A percentile compares a stretch with the other conserved stretches of the same genome.
Evolutionary conservation across 2,797 vertebrate genomes (phyloP).

Genomic region (Diceros bicornis): DNA sequence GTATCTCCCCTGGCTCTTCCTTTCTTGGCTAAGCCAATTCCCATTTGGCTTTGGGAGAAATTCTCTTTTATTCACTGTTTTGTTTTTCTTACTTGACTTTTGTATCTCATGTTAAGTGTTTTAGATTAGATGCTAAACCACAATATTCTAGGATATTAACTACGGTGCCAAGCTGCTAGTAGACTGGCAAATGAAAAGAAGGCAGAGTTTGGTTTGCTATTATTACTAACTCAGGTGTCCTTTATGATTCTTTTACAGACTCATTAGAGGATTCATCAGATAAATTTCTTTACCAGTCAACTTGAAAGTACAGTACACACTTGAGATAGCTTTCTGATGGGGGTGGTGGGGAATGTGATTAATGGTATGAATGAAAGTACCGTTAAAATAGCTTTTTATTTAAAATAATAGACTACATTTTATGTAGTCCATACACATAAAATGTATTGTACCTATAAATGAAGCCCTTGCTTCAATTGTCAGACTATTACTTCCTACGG

Average conservation of each 20-base stretch:
- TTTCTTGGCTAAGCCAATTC: slow-evolving; percentile 1
- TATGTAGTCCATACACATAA: neutral
- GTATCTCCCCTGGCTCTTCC: neutral
- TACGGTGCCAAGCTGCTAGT: neutral
- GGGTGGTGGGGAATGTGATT: neutral
- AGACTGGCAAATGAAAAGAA: slow-evolving; percentile 33
- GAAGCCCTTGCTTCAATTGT: neutral
- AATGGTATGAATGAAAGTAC: slow-evolving; percentile 1
- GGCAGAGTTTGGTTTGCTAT: neutral
- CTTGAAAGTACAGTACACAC: neutral
- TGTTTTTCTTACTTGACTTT: slow-evolving; percentile 56
- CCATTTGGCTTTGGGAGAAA: slow-evolving; percentile 18
- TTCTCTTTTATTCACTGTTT: slow-evolving; percentile 30
- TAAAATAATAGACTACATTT: slow-evolving; percentile 28
- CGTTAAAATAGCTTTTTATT: slow-evolving; percentile 37
- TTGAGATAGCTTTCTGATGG: neutral
- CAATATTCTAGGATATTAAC: slow-evolving; percentile 35
- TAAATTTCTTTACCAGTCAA: slow-evolving; percentile 58
- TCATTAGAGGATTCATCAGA: slow-evolving; percentile 46
- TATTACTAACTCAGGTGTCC: slow-evolving; percentile 19
- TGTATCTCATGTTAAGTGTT: slow-evolving; percentile 39
- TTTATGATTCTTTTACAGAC: slow-evolving; percentile 20
- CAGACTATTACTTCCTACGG: slow-evolving; percentile 28
- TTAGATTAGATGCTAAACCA: slow-evolving; percentile 49
- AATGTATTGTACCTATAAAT: slow-evolving; percentile 29